These are phyloP conservation scores for Antheraea assamensis DNA, from an alignment of 2,888 invertebrate genomes.

Conservation along the genomic window DNA sequence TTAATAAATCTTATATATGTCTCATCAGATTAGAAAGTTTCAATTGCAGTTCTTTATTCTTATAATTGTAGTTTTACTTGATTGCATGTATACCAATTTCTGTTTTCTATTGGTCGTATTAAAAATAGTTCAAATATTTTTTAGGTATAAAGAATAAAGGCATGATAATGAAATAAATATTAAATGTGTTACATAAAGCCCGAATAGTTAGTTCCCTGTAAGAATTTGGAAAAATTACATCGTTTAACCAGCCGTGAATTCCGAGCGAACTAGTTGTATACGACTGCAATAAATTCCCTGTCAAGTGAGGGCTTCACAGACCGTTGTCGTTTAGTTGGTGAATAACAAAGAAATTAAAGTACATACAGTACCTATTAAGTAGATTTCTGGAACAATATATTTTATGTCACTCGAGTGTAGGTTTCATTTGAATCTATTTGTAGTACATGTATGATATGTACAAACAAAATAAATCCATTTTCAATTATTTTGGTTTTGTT, in stretches of 20 bases:
- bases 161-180: background rate
- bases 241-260: slow-evolving; percentile 32
- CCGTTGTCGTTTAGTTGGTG: slow-evolving; percentile 21
- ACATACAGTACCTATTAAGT: background rate
- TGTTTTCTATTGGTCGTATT: background rate
- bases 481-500: too few relatives aligned
- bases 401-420: background rate
- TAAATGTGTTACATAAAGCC: slow-evolving; percentile 8
- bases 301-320: slow-evolving; percentile 26
- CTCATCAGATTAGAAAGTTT: background rate
- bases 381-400: background rate
- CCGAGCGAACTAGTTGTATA: slow-evolving; percentile 21
- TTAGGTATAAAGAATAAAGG: background rate
- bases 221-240: slow-evolving; percentile 32
- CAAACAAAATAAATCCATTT: too few relatives aligned
- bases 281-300: slow-evolving; percentile 27
- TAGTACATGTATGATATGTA: background rate
- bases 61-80: background rate
- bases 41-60: too few relatives aligned
- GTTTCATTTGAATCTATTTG: too few relatives aligned
- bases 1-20: background rate
- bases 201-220: slow-evolving; percentile 9
- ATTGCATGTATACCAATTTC: background rate
- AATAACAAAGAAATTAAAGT: slow-evolving; percentile 24
- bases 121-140: background rate